Conservation (phyloP, 2,797 vertebrate genomes). For the Aphelocoma californica region DNA sequence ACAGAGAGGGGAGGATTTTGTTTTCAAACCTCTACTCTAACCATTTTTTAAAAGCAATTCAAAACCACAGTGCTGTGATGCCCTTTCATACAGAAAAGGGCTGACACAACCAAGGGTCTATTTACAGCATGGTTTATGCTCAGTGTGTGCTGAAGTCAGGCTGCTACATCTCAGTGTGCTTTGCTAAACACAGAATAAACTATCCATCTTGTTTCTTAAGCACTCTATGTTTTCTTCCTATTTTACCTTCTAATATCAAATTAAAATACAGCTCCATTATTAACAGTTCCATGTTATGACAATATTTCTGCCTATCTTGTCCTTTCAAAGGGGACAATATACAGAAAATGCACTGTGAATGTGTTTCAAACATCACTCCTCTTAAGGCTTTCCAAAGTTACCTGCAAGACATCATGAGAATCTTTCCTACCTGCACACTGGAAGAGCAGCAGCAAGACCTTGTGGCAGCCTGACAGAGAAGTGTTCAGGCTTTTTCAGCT, state of each 20-base stretch:
- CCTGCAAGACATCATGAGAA: not conserved
- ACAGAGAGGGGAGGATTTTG: not conserved
- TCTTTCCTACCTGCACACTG: not conserved
- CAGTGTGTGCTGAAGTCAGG: not conserved
- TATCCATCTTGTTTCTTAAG: not conserved
- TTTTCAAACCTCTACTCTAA: not conserved
- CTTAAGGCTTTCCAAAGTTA: not conserved
- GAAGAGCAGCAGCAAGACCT: not conserved
- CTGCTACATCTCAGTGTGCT: not conserved
- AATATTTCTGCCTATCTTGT: not conserved
- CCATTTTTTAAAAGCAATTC: not conserved
- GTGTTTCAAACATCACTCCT: not conserved
- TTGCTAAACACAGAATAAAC: not conserved
- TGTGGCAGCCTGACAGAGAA: accelerated
- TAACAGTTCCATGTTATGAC: not conserved
- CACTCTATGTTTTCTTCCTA: not conserved
- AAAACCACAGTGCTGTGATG: not conserved
- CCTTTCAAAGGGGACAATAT: not conserved
- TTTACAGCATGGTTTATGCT: not conserved
- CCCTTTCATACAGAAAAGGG: not conserved
- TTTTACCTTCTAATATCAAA: not conserved
- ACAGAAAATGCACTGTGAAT: not conserved
- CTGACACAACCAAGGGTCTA: not conserved
- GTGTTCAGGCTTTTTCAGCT: not conserved
- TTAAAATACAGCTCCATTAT: not conserved